Conservation (phyloP, 1,140 invertebrate species). For the Papilio machaon region DNA sequence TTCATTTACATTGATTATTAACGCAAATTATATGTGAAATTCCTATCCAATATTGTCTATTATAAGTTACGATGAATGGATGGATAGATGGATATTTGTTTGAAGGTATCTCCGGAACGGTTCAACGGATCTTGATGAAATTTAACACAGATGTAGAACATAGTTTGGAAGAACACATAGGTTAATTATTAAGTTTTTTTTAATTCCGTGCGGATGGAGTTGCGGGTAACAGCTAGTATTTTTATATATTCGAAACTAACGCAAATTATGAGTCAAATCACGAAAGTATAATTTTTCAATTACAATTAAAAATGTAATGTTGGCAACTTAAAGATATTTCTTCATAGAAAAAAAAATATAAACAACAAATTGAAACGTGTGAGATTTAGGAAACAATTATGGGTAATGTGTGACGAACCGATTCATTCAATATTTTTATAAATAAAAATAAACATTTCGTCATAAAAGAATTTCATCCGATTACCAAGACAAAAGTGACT, state of each 20-base stretch:
- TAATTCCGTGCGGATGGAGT: too few relatives aligned
- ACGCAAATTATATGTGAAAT: not conserved
- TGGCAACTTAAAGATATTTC: not conserved
- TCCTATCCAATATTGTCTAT: not conserved
- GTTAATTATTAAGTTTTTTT: too few relatives aligned
- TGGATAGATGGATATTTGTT: too few relatives aligned
- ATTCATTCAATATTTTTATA: slow-evolving; percentile 4
- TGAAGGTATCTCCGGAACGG: too few relatives aligned
- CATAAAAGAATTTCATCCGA: not conserved
- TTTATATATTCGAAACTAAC: not conserved
- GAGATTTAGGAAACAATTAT: not conserved
- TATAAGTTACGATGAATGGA: not conserved
- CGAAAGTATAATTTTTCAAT: not conserved
- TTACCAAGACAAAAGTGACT: slow-evolving; percentile 34
- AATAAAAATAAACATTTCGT: not conserved
- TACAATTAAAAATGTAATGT: not conserved
- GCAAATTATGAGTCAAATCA: not conserved
- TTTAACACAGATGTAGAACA: too few relatives aligned
- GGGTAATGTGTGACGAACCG: slow-evolving; percentile 2
- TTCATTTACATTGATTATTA: slow-evolving; percentile 12
- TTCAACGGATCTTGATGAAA: too few relatives aligned
- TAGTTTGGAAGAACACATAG: too few relatives aligned
- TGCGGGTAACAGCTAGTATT: not conserved
- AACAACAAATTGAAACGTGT: slow-evolving; percentile 18
- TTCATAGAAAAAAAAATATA: not conserved